These are phyloP conservation scores for Norana najaformis DNA, from an alignment of 2,888 invertebrate species.

Conservation along the genomic window DNA sequence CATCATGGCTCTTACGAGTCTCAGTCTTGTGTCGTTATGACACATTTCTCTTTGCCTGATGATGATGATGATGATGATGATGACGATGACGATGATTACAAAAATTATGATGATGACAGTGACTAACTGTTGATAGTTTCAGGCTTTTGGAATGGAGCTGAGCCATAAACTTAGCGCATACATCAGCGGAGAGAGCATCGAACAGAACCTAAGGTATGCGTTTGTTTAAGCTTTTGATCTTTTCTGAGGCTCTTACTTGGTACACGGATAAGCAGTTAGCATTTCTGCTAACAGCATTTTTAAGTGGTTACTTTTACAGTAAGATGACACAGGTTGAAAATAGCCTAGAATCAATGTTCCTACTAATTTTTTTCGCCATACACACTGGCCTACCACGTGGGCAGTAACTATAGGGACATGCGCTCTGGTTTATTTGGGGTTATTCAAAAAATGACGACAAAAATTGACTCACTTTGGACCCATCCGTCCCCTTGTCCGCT, in stretches of 20 bases:
- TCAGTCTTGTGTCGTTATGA: neutral
- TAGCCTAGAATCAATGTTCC: no score
- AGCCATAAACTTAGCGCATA: neutral
- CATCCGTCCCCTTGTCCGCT: no score
- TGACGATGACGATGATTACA: slow-evolving; percentile 19
- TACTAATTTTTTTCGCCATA: no score
- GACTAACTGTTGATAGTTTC: neutral
- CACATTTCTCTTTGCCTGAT: neutral
- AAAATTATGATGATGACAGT: neutral
- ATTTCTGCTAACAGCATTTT: neutral
- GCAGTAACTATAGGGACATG: no score
- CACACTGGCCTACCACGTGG: no score
- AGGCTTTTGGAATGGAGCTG: slow-evolving; percentile 14
- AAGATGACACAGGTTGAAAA: neutral
- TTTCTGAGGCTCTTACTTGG: neutral
- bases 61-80: slow-evolving; percentile 9
- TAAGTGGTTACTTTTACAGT: neutral
- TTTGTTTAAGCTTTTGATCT: neutral
- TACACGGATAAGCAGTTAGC: no score
- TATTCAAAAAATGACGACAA: no score
- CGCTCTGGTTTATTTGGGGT: no score
- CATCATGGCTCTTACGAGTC: no score
- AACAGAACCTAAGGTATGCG: slow-evolving; percentile 22
- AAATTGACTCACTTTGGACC: no score
- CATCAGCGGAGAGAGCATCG: slow-evolving; percentile 23